phyloP scores from a whole-genome alignment of 1,140 invertebrate genomes.

The Luehdorfia chinensis region DNA sequence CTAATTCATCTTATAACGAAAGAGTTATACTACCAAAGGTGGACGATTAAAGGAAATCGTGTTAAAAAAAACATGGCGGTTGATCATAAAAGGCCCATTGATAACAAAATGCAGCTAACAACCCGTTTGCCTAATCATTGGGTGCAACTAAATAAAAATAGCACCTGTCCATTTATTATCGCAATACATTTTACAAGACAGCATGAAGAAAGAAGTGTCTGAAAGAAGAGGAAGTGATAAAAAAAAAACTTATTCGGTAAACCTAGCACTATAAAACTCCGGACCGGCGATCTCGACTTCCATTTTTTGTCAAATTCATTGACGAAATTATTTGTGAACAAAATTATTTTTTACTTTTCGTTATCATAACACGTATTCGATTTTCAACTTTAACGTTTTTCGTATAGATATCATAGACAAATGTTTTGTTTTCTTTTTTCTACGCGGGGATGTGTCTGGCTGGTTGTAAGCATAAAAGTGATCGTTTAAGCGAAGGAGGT shows the following conservation, averaged over 20 bases:
- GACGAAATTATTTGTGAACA: conserved; percentile 32
- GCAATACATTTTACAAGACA: conserved; percentile 37
- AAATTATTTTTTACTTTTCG: conserved; percentile 17
- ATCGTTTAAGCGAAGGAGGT: conserved; percentile 32
- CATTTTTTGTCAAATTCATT: conserved; percentile 44
- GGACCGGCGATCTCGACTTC: conserved; percentile 36
- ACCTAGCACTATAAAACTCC: conserved; percentile 38
- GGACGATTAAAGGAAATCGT: too few species aligned
- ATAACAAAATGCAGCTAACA: conserved; percentile 36
- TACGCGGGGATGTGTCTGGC: conserved; percentile 30
- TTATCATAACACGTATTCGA: conserved; percentile 26
- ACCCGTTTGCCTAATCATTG: conserved; percentile 53
- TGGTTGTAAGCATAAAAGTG: conserved; percentile 35
- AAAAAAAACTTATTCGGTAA: conserved; percentile 32
- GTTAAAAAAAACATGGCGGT: conserved; percentile 36
- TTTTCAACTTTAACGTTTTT: conserved; percentile 37
- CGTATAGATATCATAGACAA: conserved; percentile 22
- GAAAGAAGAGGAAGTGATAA: conserved; percentile 57
- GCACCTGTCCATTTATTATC: conserved; percentile 60
- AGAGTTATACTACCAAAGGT: neutral
- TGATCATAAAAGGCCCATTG: conserved; percentile 34
- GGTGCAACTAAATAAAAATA: conserved; percentile 35
- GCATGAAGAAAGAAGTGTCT: conserved; percentile 25
- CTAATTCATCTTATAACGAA: neutral
- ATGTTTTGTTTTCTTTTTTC: conserved; percentile 26